Evolutionary conservation across 1,140 invertebrate genomes (phyloP).

Genomic region (Leptinotarsa lineolata): DNA sequence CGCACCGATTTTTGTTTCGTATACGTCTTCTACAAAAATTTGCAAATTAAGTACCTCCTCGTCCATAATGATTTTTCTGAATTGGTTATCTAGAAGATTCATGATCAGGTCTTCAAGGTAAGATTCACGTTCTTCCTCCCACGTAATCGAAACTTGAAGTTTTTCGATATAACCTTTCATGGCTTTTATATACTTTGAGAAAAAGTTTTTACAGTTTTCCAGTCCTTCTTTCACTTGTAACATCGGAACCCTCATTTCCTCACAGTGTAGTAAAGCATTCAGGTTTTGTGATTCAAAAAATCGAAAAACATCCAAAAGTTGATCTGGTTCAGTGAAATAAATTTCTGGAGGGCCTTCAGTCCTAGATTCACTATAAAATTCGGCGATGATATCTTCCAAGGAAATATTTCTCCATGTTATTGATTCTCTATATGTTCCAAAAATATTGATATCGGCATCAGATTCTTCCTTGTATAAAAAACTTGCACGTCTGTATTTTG

Average conservation of each 20-base stretch:
- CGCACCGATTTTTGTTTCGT: constrained; percentile 64
- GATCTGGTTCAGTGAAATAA: constrained; percentile 63
- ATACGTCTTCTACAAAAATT: constrained; percentile 68
- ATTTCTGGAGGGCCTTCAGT: constrained; percentile 57
- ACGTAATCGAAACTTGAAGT: constrained; percentile 51
- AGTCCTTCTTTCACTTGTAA: constrained; percentile 60
- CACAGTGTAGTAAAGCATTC: constrained; percentile 65
- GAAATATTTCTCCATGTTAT: constrained; percentile 50
- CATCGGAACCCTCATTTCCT: constrained; percentile 63
- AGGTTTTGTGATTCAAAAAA: constrained; percentile 68
- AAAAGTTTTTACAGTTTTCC: constrained; percentile 48
- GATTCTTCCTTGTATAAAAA: neutral
- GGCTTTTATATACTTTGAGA: constrained; percentile 48
- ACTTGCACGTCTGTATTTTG: constrained; percentile 16
- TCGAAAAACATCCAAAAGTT: constrained; percentile 62
- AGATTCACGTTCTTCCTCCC: constrained; percentile 56
- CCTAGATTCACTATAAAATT: constrained; percentile 58
- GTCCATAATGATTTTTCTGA: constrained; percentile 61
- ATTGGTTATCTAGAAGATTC: constrained; percentile 56
- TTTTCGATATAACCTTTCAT: constrained; percentile 49
- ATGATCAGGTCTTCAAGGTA: constrained; percentile 58
- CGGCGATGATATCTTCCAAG: constrained; percentile 57
- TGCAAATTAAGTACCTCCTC: constrained; percentile 62
- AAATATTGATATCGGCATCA: constrained; percentile 31
- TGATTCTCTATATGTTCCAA: constrained; percentile 44